A percentile compares a stretch with the other conserved stretches of the same genome.
Evolutionary conservation across 2,113 vertebrate species (phyloP).

Genomic region (Mohoua ochrocephala): DNA sequence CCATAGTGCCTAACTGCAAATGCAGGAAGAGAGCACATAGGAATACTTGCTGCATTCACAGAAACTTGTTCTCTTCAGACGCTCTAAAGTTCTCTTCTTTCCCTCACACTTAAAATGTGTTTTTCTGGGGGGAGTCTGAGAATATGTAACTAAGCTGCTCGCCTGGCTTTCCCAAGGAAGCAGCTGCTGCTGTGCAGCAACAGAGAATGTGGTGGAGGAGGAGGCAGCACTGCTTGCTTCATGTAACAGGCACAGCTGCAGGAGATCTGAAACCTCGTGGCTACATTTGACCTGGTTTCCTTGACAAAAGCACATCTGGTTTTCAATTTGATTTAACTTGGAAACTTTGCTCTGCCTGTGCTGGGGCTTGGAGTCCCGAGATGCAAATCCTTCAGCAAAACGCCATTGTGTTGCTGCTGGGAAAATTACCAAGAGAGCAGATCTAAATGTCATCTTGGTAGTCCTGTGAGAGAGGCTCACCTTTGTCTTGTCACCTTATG

Average conservation of each 20-base stretch:
- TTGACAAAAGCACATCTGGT: slow-evolving; percentile 22
- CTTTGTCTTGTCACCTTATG: neutral
- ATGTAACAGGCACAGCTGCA: neutral
- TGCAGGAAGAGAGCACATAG: neutral
- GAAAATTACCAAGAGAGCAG: neutral
- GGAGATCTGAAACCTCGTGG: neutral
- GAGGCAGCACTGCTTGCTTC: neutral
- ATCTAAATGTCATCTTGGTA: neutral
- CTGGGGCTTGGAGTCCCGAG: neutral
- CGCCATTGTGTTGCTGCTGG: neutral
- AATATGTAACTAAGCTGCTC: neutral
- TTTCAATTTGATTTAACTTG: neutral
- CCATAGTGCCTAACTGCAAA: rapidly evolving
- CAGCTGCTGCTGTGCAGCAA: neutral
- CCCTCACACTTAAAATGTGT: rapidly evolving
- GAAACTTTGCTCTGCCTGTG: neutral
- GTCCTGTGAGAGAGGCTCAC: neutral
- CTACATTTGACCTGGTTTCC: slow-evolving; percentile 29
- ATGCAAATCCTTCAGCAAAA: neutral
- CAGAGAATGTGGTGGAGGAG: neutral
- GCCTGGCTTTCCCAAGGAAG: neutral
- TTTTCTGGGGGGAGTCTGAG: neutral
- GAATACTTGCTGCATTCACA: neutral
- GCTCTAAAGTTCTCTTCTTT: neutral
- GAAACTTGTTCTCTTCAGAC: neutral